A percentile compares a stretch with the other conserved stretches of the same genome.
phyloP scores from a whole-genome alignment of 2,797 vertebrate genomes.

The Iguana delicatissima region DNA sequence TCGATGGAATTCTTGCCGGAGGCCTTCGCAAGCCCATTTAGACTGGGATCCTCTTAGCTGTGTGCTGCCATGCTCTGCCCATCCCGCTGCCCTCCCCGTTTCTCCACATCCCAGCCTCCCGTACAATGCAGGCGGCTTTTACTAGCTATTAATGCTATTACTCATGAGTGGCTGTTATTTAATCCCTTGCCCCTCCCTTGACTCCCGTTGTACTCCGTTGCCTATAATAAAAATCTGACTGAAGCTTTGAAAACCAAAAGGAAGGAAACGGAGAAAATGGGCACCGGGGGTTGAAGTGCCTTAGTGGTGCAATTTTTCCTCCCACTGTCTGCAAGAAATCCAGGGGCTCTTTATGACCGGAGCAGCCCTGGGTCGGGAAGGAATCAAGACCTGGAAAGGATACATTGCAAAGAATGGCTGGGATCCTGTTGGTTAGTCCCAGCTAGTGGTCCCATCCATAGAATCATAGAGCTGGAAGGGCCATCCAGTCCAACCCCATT shows the following conservation, averaged over 20 bases:
- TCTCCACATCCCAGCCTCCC: not conserved
- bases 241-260: not conserved
- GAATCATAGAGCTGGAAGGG: no score
- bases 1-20: no score
- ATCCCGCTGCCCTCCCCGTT: not conserved
- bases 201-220: not conserved
- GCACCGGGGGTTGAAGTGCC: not conserved
- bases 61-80: conserved; percentile 5
- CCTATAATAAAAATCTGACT: not conserved
- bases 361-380: not conserved
- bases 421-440: no score
- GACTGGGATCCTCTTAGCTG: rapidly evolving
- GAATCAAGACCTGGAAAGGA: not conserved
- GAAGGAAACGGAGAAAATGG: not conserved
- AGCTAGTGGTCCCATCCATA: no score
- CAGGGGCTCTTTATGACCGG: not conserved
- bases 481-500: no score
- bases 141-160: rapidly evolving
- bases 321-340: not conserved
- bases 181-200: not conserved
- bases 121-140: not conserved
- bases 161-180: conserved; percentile 17
- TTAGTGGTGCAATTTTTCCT: not conserved
- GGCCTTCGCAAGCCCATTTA: not conserved
- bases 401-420: no score